A percentile compares a stretch with the other conserved stretches of the same genome.
These are phyloP conservation scores for Galemys pyrenaicus DNA, from an alignment of 2,113 vertebrate species.

Conservation along the genomic window DNA sequence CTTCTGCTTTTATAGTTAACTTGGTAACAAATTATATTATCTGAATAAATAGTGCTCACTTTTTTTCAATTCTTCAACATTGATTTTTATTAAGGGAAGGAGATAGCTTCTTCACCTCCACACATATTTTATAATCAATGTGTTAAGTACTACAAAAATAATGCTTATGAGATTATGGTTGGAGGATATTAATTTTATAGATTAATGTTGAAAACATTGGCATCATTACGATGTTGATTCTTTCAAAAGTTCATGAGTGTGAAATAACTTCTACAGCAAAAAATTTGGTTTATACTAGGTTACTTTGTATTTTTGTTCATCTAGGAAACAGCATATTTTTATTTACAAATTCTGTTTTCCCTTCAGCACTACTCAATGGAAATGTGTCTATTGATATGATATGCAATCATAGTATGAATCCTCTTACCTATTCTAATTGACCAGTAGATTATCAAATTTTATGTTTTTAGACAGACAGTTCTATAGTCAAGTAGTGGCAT, in stretches of 20 bases:
- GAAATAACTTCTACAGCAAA: background rate
- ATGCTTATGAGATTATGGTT: background rate
- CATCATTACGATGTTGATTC: background rate
- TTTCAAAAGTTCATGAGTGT: background rate
- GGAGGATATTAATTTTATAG: background rate
- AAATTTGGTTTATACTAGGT: background rate
- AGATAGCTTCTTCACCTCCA: background rate
- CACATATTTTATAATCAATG: background rate
- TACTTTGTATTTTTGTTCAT: background rate
- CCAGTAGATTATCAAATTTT: background rate
- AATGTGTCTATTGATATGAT: background rate
- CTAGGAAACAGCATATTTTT: background rate
- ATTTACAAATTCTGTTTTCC: background rate
- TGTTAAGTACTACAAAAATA: background rate
- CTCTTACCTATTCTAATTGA: background rate
- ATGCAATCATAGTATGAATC: background rate
- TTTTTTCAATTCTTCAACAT: background rate
- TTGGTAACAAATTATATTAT: no score
- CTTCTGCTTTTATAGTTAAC: no score
- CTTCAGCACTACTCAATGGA: background rate
- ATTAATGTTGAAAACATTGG: background rate
- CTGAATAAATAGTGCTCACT: no score
- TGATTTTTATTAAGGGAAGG: background rate
- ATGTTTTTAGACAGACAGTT: background rate
- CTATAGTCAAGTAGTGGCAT: background rate